Evolutionary conservation across 1,140 invertebrate species (phyloP).

Genomic region (Stegodyphus dumicola): DNA sequence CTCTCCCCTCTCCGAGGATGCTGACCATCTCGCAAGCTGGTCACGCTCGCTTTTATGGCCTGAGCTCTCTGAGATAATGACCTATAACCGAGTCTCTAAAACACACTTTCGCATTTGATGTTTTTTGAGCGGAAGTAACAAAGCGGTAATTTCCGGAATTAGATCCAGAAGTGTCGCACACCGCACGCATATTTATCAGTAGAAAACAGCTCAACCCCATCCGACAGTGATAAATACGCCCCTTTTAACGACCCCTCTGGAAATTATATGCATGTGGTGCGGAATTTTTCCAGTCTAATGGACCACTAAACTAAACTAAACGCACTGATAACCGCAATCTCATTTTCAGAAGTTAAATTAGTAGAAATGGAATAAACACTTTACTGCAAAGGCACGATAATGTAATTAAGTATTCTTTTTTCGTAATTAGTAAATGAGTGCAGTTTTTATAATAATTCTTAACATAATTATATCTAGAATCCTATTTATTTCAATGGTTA

Average conservation of each 20-base stretch:
- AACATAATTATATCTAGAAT: too few relatives aligned
- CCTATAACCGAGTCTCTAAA: conserved; percentile 20
- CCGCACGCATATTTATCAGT: not conserved
- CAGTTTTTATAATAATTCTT: too few relatives aligned
- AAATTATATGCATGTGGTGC: conserved; percentile 1
- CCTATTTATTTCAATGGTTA: too few relatives aligned
- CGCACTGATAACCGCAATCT: too few relatives aligned
- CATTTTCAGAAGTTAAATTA: too few relatives aligned
- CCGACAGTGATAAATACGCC: conserved; percentile 19
- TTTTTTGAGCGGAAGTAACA: not conserved
- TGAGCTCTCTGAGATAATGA: not conserved
- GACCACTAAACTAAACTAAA: too few relatives aligned
- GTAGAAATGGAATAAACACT: conserved; percentile 1
- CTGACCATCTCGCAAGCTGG: not conserved
- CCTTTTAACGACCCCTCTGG: conserved; percentile 4
- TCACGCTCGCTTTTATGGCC: conserved; percentile 31
- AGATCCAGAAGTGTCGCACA: conserved; percentile 5
- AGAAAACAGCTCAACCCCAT: too few relatives aligned
- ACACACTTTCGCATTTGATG: conserved; percentile 31
- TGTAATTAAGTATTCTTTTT: not conserved
- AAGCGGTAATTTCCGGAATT: conserved; percentile 31
- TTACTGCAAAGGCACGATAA: not conserved
- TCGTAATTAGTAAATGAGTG: not conserved
- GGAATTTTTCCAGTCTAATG: too few relatives aligned
- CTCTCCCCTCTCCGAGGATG: not conserved